Percentiles rank a stretch among this genome's conserved stretches.
These are phyloP conservation scores for Agriopis marginaria DNA, from an alignment of 2,888 invertebrate species.

Conservation along the genomic window DNA sequence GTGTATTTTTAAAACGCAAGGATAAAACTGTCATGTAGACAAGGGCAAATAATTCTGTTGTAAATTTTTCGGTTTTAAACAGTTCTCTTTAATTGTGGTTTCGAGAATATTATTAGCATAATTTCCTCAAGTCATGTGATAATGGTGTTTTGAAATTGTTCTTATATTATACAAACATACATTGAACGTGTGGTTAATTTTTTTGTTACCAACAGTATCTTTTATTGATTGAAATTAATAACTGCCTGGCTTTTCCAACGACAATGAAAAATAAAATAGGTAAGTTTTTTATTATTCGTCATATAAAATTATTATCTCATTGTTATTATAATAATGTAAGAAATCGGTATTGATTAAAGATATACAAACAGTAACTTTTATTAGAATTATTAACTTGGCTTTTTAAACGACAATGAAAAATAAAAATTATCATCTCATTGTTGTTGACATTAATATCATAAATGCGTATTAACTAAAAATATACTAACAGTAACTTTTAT, in stretches of 20 bases:
- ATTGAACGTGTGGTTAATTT: background rate
- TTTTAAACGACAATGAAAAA: too few species aligned
- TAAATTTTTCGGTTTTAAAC: constrained; percentile 13
- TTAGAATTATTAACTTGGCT: too few species aligned
- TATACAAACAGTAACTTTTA: too few species aligned
- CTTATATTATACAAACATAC: background rate
- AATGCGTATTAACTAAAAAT: too few species aligned
- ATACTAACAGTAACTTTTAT: too few species aligned
- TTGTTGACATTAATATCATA: too few species aligned
- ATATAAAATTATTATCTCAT: background rate
- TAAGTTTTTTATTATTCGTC: constrained; percentile 4
- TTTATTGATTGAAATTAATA: background rate
- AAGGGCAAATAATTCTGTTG: constrained; percentile 8
- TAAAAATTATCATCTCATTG: too few species aligned
- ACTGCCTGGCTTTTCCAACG: background rate
- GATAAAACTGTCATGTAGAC: constrained; percentile 3
- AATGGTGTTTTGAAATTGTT: constrained; percentile 11
- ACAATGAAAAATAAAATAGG: constrained; percentile 26
- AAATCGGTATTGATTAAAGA: too few species aligned
- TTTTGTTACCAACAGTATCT: background rate
- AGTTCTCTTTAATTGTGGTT: constrained; percentile 11
- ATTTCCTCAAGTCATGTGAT: constrained; percentile 15
- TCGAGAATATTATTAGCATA: constrained; percentile 18
- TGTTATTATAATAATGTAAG: too few species aligned
- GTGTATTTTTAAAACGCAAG: constrained; percentile 17